Conservation (phyloP, 1,140 invertebrate species). For the Lasioglossum baleicum region DNA sequence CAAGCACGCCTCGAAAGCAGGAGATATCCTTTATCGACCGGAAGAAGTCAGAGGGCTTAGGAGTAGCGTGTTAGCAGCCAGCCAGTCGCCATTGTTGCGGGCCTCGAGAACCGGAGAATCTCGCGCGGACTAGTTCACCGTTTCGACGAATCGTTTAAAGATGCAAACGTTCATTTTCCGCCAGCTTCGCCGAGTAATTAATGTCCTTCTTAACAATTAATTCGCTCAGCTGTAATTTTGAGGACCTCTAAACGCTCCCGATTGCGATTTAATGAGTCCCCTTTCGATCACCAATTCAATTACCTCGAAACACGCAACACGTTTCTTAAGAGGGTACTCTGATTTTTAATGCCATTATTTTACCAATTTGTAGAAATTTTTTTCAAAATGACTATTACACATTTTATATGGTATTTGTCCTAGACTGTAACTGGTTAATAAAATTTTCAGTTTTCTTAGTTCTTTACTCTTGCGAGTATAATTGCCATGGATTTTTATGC, state of each 20-base stretch:
- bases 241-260: not conserved
- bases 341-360: too few species aligned
- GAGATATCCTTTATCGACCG: slow-evolving; percentile 26
- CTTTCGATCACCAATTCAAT: not conserved
- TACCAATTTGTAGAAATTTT: too few species aligned
- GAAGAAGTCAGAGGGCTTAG: slow-evolving; percentile 11
- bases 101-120: not conserved
- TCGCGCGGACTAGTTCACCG: not conserved
- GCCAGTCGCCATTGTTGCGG: not conserved
- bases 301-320: too few species aligned
- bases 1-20: slow-evolving; percentile 12
- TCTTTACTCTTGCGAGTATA: too few species aligned
- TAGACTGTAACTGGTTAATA: too few species aligned
- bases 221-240: not conserved
- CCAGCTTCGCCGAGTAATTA: not conserved
- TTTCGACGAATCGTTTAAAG: not conserved
- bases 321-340: too few species aligned
- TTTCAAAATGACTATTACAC: too few species aligned
- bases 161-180: not conserved
- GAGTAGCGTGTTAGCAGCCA: not conserved
- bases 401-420: too few species aligned
- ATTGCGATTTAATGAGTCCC: not conserved
- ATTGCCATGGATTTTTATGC: too few species aligned
- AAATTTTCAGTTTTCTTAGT: too few species aligned
- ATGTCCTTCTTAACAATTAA: not conserved